Conservation (phyloP, 2,113 vertebrate genomes). For the Engraulis encrasicolus region DNA sequence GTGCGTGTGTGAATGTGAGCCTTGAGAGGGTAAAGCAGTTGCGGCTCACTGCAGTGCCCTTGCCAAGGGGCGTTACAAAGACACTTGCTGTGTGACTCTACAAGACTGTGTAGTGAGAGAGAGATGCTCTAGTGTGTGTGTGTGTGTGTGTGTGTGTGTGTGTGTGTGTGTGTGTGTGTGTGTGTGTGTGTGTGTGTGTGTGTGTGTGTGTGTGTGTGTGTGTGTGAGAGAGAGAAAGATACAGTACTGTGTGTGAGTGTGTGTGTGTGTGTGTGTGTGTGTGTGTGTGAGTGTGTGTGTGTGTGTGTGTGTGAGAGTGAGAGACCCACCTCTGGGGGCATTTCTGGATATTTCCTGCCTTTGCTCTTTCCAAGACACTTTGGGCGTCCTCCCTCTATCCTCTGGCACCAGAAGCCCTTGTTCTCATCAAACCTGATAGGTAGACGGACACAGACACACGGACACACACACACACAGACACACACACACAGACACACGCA, state of each 20-base stretch:
- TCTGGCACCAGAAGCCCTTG: constrained; percentile 98
- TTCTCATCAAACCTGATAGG: constrained; percentile 87
- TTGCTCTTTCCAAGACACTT: constrained; percentile 97
- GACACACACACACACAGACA: constrained; percentile 14
- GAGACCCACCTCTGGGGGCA: constrained; percentile 82
- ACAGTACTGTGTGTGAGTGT: no score
- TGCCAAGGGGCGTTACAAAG: background rate
- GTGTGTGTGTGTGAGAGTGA: background rate
- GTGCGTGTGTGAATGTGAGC: no score
- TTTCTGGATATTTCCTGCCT: constrained; percentile 92
- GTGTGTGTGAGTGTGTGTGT: background rate
- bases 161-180: background rate
- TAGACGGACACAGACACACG: constrained; percentile 26
- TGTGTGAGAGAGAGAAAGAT: background rate
- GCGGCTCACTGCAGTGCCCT: background rate
- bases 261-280: no score
- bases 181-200: constrained; percentile 6
- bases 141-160: no score
- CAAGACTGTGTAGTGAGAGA: no score
- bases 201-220: constrained; percentile 5
- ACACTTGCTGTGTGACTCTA: background rate
- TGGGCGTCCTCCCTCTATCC: constrained; percentile 86
- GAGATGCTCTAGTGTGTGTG: no score
- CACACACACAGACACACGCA: no score
- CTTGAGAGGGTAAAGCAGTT: background rate